phyloP scores from a whole-genome alignment of 92 coral and sea anemone genomes.

The Porites divaricata region DNA sequence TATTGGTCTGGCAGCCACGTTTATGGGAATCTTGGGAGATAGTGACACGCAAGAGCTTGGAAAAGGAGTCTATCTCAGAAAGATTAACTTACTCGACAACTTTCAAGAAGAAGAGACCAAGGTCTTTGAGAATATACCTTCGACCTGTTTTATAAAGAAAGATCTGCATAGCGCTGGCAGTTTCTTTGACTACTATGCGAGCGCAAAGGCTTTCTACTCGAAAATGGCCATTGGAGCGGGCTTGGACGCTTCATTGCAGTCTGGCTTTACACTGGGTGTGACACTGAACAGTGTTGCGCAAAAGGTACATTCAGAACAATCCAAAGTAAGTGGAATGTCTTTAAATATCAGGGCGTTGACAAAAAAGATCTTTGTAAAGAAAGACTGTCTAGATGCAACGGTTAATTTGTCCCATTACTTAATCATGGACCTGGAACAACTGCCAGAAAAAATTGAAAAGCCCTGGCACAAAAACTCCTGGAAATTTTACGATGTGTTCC shows the following conservation, averaged over 20 bases:
- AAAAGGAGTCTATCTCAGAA: not conserved
- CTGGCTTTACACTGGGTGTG: conserved; percentile 26
- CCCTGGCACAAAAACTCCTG: conserved; percentile 31
- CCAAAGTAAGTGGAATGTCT: not conserved
- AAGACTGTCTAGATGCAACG: conserved; percentile 9
- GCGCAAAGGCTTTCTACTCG: not conserved
- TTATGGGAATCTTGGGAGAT: not conserved
- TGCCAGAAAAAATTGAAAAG: not conserved
- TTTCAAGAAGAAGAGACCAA: not conserved
- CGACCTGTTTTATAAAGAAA: not conserved
- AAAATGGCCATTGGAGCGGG: conserved; percentile 24
- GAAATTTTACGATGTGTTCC: conserved; percentile 20
- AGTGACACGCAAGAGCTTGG: not conserved
- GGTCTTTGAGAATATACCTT: not conserved
- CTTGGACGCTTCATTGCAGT: not conserved
- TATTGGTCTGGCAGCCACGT: not conserved
- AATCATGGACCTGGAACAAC: conserved; percentile 4
- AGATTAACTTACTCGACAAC: not conserved
- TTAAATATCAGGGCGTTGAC: conserved; percentile 5
- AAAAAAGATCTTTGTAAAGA: not conserved
- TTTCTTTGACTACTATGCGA: not conserved
- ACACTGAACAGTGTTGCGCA: conserved; percentile 3
- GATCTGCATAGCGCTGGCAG: not conserved
- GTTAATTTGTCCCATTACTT: not conserved
- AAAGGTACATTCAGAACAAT: not conserved